phyloP scores from a whole-genome alignment of 2,888 invertebrate species.

The Dermolepida albohirtum region DNA sequence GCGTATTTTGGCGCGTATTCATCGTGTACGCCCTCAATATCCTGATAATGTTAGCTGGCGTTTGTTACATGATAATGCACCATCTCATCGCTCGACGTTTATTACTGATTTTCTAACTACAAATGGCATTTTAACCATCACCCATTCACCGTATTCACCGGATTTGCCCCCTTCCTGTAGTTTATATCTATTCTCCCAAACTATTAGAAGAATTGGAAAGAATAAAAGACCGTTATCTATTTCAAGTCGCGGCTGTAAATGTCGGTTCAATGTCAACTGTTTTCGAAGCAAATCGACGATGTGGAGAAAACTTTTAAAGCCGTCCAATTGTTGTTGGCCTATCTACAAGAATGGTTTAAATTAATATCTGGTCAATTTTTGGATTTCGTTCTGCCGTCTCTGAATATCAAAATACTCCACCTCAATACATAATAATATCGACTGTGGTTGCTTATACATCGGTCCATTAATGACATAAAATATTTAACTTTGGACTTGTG shows the following conservation, averaged over 20 bases:
- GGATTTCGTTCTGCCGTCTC: slow-evolving; percentile 75
- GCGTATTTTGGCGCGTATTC: no score
- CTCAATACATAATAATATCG: slow-evolving; percentile 58
- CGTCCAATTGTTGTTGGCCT: slow-evolving; percentile 77
- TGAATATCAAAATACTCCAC: slow-evolving; percentile 74
- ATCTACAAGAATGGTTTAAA: slow-evolving; percentile 91
- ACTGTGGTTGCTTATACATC: slow-evolving; percentile 67
- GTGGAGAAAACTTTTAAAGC: slow-evolving; percentile 74
- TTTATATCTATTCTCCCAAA: no score
- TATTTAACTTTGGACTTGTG: slow-evolving; percentile 80
- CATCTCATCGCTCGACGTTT: no score
- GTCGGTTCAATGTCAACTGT: slow-evolving; percentile 71
- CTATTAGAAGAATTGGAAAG: slow-evolving; percentile 69
- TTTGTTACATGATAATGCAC: no score
- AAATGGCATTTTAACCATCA: no score
- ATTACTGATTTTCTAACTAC: no score
- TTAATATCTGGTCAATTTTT: slow-evolving; percentile 81
- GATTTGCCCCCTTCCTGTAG: no score
- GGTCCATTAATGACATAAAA: slow-evolving; percentile 73
- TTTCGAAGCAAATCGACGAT: slow-evolving; percentile 68
- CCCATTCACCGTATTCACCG: no score
- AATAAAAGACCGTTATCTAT: slow-evolving; percentile 79
- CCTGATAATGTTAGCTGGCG: no score
- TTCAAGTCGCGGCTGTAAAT: slow-evolving; percentile 81
- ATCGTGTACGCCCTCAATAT: no score